phyloP scores from a whole-genome alignment of 2,888 invertebrate species.

The Yponomeuta cagnagella region DNA sequence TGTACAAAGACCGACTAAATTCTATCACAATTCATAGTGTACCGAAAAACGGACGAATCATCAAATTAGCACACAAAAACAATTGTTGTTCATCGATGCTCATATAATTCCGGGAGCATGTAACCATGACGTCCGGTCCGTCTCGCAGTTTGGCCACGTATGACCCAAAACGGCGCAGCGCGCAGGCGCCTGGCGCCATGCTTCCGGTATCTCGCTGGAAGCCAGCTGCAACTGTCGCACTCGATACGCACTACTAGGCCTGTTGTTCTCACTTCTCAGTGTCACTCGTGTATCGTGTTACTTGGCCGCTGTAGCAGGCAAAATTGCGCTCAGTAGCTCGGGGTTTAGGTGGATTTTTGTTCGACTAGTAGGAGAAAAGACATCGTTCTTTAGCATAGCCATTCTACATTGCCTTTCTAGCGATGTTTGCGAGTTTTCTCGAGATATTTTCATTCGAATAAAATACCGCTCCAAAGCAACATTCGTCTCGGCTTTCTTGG shows the following conservation, averaged over 20 bases:
- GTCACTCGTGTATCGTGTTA: slow-evolving; percentile 2
- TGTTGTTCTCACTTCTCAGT: slow-evolving; percentile 30
- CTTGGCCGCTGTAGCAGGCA: background rate
- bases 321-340: background rate
- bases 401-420: slow-evolving; percentile 5
- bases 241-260: slow-evolving; percentile 52
- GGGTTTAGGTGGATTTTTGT: background rate
- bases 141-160: slow-evolving; percentile 43
- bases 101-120: slow-evolving; percentile 16
- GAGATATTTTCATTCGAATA: background rate
- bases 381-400: background rate
- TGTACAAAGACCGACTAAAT: no score
- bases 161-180: slow-evolving; percentile 31
- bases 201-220: slow-evolving; percentile 58
- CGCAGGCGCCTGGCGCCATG: slow-evolving; percentile 58
- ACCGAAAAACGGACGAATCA: no score
- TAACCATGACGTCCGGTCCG: slow-evolving; percentile 46
- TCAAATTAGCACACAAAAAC: no score
- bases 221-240: slow-evolving; percentile 54
- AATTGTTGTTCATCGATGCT: background rate
- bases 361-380: background rate
- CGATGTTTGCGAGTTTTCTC: slow-evolving; percentile 6
- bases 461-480: no score
- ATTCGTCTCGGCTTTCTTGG: no score
- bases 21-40: no score